phyloP scores from a whole-genome alignment of 2,797 vertebrate species.

The Sebastes taczanowskii region DNA sequence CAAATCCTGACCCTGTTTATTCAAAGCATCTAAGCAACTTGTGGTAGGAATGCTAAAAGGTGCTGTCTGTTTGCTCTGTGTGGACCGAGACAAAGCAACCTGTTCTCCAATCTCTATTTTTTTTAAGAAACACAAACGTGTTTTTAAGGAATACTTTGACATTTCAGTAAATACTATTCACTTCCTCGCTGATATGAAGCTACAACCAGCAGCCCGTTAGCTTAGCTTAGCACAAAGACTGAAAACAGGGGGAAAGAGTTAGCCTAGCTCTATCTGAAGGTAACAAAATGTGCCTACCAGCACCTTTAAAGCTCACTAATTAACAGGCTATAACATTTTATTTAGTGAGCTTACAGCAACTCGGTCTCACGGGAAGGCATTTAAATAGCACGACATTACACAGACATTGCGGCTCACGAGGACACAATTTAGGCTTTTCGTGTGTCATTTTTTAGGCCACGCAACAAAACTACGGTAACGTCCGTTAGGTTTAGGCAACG shows the following conservation, averaged over 20 bases:
- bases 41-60: neutral
- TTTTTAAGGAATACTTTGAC: neutral
- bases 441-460: too few relatives aligned
- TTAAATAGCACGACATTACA: too few relatives aligned
- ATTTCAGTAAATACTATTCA: neutral
- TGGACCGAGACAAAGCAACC: neutral
- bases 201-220: neutral
- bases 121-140: neutral
- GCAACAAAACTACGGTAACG: too few relatives aligned
- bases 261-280: neutral
- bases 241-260: neutral
- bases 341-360: neutral
- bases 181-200: neutral
- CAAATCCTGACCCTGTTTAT: conserved; percentile 28
- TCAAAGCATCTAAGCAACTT: conserved; percentile 34
- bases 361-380: too few relatives aligned
- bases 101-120: neutral
- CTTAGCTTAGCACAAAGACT: neutral
- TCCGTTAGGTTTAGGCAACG: too few relatives aligned
- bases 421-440: too few relatives aligned
- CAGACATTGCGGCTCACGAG: too few relatives aligned
- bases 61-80: neutral
- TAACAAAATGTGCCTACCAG: neutral
- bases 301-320: neutral
- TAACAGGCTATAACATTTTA: neutral